phyloP scores from a whole-genome alignment of 2,888 invertebrate genomes.

The Cryptus viduatorius region DNA sequence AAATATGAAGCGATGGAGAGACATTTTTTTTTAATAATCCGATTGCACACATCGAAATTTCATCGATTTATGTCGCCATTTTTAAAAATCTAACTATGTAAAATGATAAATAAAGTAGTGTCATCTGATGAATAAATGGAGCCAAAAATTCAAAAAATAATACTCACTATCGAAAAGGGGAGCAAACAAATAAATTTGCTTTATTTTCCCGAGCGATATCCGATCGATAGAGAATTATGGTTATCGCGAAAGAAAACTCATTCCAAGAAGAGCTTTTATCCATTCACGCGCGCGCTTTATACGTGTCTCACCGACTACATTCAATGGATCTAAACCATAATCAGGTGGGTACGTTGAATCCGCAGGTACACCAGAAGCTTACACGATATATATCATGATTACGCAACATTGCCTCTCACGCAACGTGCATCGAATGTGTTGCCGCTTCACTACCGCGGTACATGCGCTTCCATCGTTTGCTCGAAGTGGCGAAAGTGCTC shows the following conservation, averaged over 20 bases:
- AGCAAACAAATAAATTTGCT: too few relatives aligned
- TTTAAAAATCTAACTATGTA: too few relatives aligned
- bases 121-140: too few relatives aligned
- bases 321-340: conserved; percentile 6
- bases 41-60: too few relatives aligned
- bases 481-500: conserved; percentile 30
- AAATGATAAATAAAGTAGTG: too few relatives aligned
- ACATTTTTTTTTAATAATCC: too few relatives aligned
- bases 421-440: conserved; percentile 1
- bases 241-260: not conserved
- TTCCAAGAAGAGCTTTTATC: not conserved
- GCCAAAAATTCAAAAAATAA: too few relatives aligned
- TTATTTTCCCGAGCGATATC: too few relatives aligned
- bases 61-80: too few relatives aligned
- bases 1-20: too few relatives aligned
- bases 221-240: too few relatives aligned
- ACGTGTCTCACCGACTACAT: not conserved
- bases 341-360: not conserved
- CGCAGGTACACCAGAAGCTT: conserved; percentile 1
- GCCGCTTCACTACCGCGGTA: not conserved
- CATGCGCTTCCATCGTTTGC: not conserved
- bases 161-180: too few relatives aligned
- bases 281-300: not conserved
- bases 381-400: conserved; percentile 31
- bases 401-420: conserved; percentile 17